Conservation (phyloP, 2,113 vertebrate species). For the Lagopus leucura region DNA sequence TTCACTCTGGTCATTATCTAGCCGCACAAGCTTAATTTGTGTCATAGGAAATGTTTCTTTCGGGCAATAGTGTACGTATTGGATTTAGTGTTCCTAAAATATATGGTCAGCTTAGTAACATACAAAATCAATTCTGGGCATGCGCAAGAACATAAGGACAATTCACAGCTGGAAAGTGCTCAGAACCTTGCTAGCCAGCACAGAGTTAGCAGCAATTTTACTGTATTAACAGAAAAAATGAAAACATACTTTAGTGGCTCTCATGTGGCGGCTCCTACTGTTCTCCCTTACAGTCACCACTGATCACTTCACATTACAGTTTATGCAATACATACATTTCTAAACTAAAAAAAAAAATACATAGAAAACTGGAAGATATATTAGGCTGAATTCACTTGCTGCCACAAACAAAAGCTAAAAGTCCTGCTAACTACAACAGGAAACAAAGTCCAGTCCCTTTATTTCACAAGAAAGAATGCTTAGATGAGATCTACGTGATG, state of each 20-base stretch:
- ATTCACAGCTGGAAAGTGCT: conserved; percentile 30
- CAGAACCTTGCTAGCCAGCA: conserved; percentile 10
- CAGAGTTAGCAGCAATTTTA: neutral
- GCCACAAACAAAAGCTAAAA: neutral
- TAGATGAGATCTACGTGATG: neutral
- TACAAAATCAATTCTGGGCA: neutral
- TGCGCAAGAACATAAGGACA: neutral
- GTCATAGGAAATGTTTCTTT: neutral
- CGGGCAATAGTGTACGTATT: neutral
- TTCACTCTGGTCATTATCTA: neutral
- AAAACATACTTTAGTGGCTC: neutral
- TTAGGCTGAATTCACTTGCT: neutral
- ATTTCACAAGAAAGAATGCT: neutral
- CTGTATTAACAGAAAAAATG: neutral
- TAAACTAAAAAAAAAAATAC: conserved; percentile 1
- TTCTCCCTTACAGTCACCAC: neutral
- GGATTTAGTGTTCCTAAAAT: neutral
- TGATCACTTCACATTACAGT: neutral
- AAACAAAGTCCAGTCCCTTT: neutral
- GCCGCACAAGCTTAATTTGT: neutral
- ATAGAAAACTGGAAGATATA: neutral
- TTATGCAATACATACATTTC: neutral
- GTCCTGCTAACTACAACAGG: neutral
- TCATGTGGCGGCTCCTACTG: neutral
- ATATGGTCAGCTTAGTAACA: neutral